A percentile compares a stretch with the other conserved stretches of the same genome.
These are phyloP conservation scores for Monarcha castaneiventris DNA, from an alignment of 2,113 vertebrate genomes.

Conservation along the genomic window DNA sequence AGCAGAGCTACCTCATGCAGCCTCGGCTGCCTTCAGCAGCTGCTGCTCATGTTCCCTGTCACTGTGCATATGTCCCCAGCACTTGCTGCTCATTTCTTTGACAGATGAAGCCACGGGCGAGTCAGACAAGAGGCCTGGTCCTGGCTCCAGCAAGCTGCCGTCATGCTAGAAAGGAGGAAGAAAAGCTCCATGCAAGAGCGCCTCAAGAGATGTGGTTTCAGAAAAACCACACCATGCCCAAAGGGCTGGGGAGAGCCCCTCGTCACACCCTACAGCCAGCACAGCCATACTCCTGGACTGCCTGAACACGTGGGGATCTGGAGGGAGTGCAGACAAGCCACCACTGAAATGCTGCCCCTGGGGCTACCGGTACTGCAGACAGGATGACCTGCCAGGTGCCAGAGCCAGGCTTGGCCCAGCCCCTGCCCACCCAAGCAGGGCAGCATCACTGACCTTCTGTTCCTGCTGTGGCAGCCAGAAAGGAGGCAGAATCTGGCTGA, in stretches of 20 bases:
- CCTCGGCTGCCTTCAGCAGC: background rate
- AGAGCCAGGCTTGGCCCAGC: background rate
- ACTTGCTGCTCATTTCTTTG: background rate
- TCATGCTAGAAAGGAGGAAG: background rate
- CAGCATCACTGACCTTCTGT: background rate
- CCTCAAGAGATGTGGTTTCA: background rate
- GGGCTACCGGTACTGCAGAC: background rate
- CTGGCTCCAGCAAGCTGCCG: background rate
- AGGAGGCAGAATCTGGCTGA: background rate
- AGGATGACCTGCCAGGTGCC: background rate
- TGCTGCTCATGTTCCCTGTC: background rate
- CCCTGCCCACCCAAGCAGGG: background rate
- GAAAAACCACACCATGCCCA: background rate
- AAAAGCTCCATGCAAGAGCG: background rate
- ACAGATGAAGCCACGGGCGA: background rate
- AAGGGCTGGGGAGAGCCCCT: constrained; percentile 28
- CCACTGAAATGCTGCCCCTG: background rate
- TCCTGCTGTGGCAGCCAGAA: background rate
- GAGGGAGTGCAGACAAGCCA: background rate
- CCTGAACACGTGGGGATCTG: background rate
- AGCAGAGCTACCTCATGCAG: background rate
- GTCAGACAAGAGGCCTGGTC: background rate
- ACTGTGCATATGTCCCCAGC: background rate
- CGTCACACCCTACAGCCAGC: background rate
- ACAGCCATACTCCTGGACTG: background rate